Evolutionary conservation across 2,797 vertebrate genomes (phyloP).

Genomic region (Sitta carolinensis): DNA sequence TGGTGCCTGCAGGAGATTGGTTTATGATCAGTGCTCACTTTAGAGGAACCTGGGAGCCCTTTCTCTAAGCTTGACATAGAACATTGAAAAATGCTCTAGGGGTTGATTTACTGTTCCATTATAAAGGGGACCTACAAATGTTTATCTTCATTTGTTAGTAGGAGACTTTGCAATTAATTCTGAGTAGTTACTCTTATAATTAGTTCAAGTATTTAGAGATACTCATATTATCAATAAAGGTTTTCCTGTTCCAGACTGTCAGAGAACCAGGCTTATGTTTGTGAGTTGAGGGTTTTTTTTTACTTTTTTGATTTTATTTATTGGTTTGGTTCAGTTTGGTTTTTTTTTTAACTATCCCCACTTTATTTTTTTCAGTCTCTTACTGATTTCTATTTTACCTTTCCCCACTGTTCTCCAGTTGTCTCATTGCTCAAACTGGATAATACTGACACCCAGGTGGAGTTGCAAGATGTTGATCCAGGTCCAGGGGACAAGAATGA

Average conservation of each 20-base stretch:
- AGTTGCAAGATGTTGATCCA: slow-evolving; percentile 77
- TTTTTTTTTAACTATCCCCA: neutral
- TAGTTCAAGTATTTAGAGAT: slow-evolving; percentile 10
- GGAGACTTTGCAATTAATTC: neutral
- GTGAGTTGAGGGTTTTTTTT: neutral
- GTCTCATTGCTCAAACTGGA: slow-evolving; percentile 73
- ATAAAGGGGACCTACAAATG: neutral
- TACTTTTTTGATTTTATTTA: neutral
- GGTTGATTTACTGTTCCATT: neutral
- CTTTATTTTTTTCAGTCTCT: neutral
- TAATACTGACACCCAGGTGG: slow-evolving; percentile 80
- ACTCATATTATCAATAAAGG: slow-evolving; percentile 13
- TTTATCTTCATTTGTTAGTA: neutral
- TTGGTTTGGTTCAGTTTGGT: neutral
- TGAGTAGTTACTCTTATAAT: neutral
- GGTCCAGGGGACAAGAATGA: slow-evolving; percentile 81
- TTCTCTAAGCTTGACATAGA: neutral
- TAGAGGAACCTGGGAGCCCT: neutral
- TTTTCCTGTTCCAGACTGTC: slow-evolving; percentile 58
- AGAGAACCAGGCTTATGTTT: slow-evolving; percentile 19
- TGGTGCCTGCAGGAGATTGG: neutral
- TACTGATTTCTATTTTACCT: slow-evolving; percentile 27
- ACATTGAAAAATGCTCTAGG: neutral
- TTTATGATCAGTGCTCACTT: neutral
- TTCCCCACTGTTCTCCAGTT: slow-evolving; percentile 71